Percentiles rank a stretch among this genome's conserved stretches.
These are phyloP conservation scores for Marmota flaviventris DNA, from an alignment of 2,113 vertebrate genomes.

Conservation along the genomic window DNA sequence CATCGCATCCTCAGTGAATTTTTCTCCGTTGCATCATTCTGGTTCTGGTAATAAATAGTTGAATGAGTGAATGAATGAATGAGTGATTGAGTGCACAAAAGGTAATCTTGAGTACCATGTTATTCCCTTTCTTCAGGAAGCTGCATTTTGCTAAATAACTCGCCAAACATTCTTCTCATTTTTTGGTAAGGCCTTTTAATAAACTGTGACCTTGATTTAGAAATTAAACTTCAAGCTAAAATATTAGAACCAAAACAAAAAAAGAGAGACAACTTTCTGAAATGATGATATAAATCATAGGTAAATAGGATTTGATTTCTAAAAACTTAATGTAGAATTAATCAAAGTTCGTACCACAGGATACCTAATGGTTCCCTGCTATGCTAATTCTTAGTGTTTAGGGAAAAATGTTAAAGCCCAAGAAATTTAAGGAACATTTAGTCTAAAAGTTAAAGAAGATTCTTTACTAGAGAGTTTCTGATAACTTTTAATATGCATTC, in stretches of 20 bases:
- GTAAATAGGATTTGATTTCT: slow-evolving; percentile 36
- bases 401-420: slow-evolving; percentile 4
- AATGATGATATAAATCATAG: neutral
- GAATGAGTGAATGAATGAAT: neutral
- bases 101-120: neutral
- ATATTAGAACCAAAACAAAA: neutral
- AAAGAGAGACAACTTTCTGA: slow-evolving; percentile 3
- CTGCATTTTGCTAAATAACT: slow-evolving; percentile 50
- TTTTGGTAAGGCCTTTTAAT: neutral
- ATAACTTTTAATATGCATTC: neutral
- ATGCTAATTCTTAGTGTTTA: neutral
- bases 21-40: neutral
- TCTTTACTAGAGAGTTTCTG: slow-evolving; percentile 1
- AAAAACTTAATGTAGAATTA: neutral
- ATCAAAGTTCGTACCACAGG: neutral
- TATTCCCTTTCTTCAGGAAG: neutral
- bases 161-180: slow-evolving; percentile 38
- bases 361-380: neutral
- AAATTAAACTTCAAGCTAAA: slow-evolving; percentile 36
- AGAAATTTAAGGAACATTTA: neutral
- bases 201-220: slow-evolving; percentile 34
- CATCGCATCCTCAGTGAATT: neutral
- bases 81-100: neutral
- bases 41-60: neutral
- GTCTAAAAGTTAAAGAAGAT: slow-evolving; percentile 16